Conservation (phyloP, 2,113 vertebrate species). For the Aythya baeri region DNA sequence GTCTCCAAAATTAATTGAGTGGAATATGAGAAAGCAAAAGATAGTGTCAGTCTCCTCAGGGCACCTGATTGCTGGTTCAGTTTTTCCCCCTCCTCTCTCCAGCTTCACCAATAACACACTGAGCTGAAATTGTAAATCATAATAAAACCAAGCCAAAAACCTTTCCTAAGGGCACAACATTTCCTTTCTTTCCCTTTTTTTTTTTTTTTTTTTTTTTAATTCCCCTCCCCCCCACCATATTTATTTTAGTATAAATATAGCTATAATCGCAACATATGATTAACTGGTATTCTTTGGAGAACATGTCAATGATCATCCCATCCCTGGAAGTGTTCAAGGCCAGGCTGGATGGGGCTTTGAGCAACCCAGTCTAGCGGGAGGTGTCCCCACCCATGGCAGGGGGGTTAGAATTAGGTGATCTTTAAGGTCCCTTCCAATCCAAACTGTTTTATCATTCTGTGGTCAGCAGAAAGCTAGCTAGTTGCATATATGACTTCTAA, state of each 20-base stretch:
- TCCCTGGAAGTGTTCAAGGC: too few relatives aligned
- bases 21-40: background rate
- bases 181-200: background rate
- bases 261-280: background rate
- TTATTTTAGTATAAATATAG: background rate
- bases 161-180: background rate
- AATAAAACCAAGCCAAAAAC: background rate
- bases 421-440: too few relatives aligned
- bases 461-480: background rate
- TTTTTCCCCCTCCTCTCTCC: background rate
- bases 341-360: too few relatives aligned
- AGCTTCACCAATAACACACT: background rate
- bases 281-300: background rate
- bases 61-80: background rate
- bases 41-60: background rate
- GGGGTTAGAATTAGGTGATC: too few relatives aligned
- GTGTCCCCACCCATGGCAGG: too few relatives aligned
- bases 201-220: too few relatives aligned
- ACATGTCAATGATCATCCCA: background rate
- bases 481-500: background rate
- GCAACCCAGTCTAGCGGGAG: too few relatives aligned
- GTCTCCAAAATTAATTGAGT: background rate
- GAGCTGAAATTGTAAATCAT: background rate
- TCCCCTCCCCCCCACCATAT: too few relatives aligned
- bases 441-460: too few relatives aligned